Evolutionary conservation across 2,113 vertebrate species (phyloP), one percentile per base, ranked within the genome.

Genomic region (Odontophorus gujanensis): DNA sequence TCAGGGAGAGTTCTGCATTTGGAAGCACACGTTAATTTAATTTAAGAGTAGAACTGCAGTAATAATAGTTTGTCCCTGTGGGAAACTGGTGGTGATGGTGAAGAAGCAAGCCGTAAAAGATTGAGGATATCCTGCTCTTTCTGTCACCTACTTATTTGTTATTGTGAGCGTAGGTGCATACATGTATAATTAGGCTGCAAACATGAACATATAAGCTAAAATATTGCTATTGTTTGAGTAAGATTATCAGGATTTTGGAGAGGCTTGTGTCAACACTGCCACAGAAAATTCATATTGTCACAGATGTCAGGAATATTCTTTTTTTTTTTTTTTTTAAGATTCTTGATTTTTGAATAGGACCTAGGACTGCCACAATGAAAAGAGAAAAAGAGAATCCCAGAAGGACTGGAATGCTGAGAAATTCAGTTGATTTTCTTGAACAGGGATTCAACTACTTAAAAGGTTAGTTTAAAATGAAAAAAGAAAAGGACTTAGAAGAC

Each of bases 1-100:
- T 93, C 48, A 76, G 91, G 92, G 87, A 91, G 81, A 92, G 58
- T 86, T 87, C 90, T 86, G 73, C 82, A 82, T 94, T 53, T 95
- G 77, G 48, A 97, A 93, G 40, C 61, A 68, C 67, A 67, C 72
- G 63, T 94, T 47, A 57, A 73, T 74, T 81, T 97, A 92, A 96
- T 95, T 82, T 95, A 40, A 85, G 67, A 94, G 72, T 85, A 84
- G 55, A 81, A 89, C 67, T 84, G 82, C 38, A 86, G 25, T 43
- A 85, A 91, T 92, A 87, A 38, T 45, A 38, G 14, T 67, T 84
- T 85, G 20, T 22, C 42, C 87, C 82, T 76, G 25, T 93, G 85
- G 91, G 85, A 93, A 94, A 42, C 25, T 32, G 5, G n/a, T 88
- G 34, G 42, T 83, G 77, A 81, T 51, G 16, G 66, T 81, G 36